Percentiles rank a stretch among this genome's conserved stretches.
These are phyloP conservation scores for Galeruca laticollis DNA, from an alignment of 2,888 invertebrate species.

Conservation along the genomic window DNA sequence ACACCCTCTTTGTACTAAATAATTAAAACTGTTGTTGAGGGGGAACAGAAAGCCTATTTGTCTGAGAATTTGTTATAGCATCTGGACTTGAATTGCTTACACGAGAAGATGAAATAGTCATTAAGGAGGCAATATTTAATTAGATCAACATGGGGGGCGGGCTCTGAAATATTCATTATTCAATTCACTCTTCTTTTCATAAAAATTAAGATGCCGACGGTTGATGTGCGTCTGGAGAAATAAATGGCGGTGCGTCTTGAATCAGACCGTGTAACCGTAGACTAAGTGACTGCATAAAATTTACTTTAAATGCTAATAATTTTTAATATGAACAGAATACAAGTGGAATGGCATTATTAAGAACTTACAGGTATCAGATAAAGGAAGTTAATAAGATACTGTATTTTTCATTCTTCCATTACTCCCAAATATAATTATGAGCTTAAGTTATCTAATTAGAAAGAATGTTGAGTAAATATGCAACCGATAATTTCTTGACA, in stretches of 20 bases:
- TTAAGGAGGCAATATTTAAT: slow-evolving; percentile 39
- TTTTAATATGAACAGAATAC: no score
- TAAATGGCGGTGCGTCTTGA: slow-evolving; percentile 8
- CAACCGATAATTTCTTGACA: no score
- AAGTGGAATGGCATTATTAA: no score
- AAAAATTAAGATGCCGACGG: slow-evolving; percentile 25
- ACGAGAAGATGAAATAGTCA: slow-evolving; percentile 38
- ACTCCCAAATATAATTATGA: no score
- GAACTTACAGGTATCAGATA: no score
- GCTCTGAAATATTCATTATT: slow-evolving; percentile 33
- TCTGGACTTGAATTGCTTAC: slow-evolving; percentile 16
- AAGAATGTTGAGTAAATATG: no score
- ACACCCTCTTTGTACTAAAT: slow-evolving; percentile 54
- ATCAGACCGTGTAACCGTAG: not conserved
- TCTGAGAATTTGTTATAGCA: slow-evolving; percentile 56
- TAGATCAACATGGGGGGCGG: slow-evolving; percentile 19
- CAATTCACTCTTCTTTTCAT: slow-evolving; percentile 34
- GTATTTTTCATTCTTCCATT: no score
- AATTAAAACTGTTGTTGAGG: slow-evolving; percentile 55
- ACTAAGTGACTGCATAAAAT: no score
- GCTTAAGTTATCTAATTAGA: no score
- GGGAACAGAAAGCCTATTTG: slow-evolving; percentile 57
- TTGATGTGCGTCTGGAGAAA: slow-evolving; percentile 26
- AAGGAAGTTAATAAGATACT: no score
- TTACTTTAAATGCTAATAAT: no score